phyloP scores from a whole-genome alignment of 2,113 vertebrate genomes.

The Odobenus rosmarus region DNA sequence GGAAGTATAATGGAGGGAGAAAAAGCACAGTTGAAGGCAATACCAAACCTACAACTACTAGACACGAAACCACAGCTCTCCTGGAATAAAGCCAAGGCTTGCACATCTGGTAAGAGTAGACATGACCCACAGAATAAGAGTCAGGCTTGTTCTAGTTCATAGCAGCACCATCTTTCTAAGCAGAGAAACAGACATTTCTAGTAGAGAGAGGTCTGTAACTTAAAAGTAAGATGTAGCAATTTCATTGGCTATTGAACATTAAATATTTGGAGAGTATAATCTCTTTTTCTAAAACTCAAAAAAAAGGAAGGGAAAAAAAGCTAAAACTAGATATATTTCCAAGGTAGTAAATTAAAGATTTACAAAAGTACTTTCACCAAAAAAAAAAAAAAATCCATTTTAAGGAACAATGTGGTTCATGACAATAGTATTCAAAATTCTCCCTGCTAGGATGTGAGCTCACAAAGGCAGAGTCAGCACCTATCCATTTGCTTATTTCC shows the following conservation, averaged over 20 bases:
- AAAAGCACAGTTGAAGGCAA: not conserved
- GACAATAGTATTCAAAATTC: not conserved
- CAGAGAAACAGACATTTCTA: not conserved
- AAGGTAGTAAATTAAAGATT: not conserved
- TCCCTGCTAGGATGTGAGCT: not conserved
- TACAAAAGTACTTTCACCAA: not conserved
- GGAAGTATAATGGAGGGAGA: not conserved
- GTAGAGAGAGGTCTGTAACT: not conserved
- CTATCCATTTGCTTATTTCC: not conserved
- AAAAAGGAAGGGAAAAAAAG: not conserved
- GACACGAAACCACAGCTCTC: not conserved
- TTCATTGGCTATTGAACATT: not conserved
- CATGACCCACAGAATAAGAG: not conserved
- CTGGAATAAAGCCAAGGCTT: not conserved
- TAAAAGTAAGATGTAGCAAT: not conserved
- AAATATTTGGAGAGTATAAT: not conserved
- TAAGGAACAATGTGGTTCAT: not conserved
- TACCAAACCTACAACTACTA: not conserved
- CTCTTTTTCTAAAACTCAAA: not conserved
- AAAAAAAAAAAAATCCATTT: not conserved
- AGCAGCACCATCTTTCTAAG: not conserved
- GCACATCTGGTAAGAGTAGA: no score
- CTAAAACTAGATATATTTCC: not conserved
- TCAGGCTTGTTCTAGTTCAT: not conserved
- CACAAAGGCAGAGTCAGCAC: not conserved